Evolutionary conservation across 2,888 invertebrate genomes (phyloP).

Genomic region (Ecdyonurus torrentis): DNA sequence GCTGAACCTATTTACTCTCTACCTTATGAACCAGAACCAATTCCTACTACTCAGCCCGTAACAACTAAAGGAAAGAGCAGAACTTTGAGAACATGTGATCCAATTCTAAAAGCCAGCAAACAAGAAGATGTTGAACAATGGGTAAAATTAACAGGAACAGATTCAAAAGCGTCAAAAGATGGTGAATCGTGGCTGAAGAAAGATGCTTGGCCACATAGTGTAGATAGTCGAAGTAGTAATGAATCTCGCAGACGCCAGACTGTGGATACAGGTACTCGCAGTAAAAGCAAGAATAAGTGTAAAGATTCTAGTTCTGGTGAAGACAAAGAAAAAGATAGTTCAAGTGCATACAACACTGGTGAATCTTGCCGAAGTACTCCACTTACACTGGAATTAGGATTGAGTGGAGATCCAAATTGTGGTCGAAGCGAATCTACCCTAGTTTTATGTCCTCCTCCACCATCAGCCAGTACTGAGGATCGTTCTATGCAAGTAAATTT

Average conservation of each 20-base stretch:
- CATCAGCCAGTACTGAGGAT: background rate
- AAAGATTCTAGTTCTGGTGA: slow-evolving; percentile 24
- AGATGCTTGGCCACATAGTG: slow-evolving; percentile 6
- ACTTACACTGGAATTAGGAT: slow-evolving; percentile 28
- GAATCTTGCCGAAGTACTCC: slow-evolving; percentile 55
- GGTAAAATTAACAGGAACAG: slow-evolving; percentile 8
- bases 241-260: slow-evolving; percentile 11
- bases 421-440: background rate
- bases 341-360: slow-evolving; percentile 57
- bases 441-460: background rate
- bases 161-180: background rate
- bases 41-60: background rate
- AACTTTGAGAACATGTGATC: background rate
- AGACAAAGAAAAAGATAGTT: slow-evolving; percentile 41
- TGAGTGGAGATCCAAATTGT: background rate
- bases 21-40: slow-evolving; percentile 34
- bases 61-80: background rate
- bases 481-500: background rate
- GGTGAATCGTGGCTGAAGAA: background rate
- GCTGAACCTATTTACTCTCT: slow-evolving; percentile 45
- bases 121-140: slow-evolving; percentile 15
- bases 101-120: slow-evolving; percentile 9
- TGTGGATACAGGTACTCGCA: background rate
- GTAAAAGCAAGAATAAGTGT: background rate
- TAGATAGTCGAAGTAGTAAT: slow-evolving; percentile 5